Evolutionary conservation across 92 coral and sea anemone genomes (phyloP).

Genomic region (Palythoa heliodiscus): DNA sequence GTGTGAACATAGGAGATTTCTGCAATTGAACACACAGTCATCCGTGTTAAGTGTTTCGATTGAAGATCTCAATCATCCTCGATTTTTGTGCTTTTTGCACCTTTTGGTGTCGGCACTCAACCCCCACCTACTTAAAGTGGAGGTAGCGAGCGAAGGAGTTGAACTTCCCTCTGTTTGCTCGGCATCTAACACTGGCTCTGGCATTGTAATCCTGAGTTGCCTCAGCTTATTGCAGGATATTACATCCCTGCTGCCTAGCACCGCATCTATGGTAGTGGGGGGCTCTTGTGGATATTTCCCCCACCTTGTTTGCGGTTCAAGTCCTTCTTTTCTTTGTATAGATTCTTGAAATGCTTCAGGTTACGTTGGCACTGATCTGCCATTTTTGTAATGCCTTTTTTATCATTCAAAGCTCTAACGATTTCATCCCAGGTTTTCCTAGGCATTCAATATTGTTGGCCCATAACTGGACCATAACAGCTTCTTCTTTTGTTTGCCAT

Average conservation of each 20-base stretch:
- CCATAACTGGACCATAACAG: constrained; percentile 50
- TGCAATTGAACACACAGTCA: too few relatives aligned
- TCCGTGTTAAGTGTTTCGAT: too few relatives aligned
- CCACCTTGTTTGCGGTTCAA: constrained; percentile 16
- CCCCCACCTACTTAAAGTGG: too few relatives aligned
- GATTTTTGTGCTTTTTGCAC: too few relatives aligned
- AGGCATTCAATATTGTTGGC: constrained; percentile 51
- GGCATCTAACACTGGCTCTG: background rate
- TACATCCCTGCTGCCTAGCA: constrained; percentile 55
- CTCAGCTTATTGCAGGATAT: constrained; percentile 57
- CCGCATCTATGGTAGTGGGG: constrained; percentile 55
- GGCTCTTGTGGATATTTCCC: constrained; percentile 30
- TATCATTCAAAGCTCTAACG: constrained; percentile 48
- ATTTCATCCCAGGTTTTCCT: constrained; percentile 63
- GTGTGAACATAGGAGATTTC: too few relatives aligned
- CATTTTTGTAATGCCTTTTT: constrained; percentile 46
- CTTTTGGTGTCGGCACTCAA: too few relatives aligned
- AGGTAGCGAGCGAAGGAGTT: constrained; percentile 31
- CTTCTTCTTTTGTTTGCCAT: constrained; percentile 53
- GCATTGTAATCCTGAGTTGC: constrained; percentile 49
- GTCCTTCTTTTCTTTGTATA: constrained; percentile 51
- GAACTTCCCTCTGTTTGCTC: constrained; percentile 33
- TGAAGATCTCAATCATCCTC: too few relatives aligned
- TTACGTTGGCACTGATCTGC: constrained; percentile 56
- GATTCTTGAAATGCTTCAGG: constrained; percentile 56